Conservation (phyloP, 2,888 invertebrate genomes). For the Saturnia japonica region DNA sequence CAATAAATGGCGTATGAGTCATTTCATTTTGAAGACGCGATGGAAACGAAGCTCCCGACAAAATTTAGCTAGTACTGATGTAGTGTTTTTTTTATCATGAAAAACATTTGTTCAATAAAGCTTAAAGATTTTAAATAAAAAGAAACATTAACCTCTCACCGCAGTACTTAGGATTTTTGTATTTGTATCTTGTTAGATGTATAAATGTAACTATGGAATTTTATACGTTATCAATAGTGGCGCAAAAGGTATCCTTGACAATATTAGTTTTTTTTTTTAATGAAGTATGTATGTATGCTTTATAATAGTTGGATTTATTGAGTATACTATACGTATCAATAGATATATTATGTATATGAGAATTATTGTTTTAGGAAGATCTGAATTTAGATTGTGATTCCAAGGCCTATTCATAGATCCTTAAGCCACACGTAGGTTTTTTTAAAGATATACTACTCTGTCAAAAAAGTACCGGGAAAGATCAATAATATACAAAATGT, state of each 20-base stretch:
- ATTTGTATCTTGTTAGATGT: neutral
- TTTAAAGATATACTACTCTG: too few species aligned
- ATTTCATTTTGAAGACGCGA: too few species aligned
- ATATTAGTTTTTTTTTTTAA: constrained; percentile 64
- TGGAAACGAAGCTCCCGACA: too few species aligned
- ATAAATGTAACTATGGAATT: neutral
- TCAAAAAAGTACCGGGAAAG: too few species aligned
- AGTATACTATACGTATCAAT: neutral
- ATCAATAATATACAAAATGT: too few species aligned
- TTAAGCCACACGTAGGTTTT: neutral
- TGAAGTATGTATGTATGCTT: constrained; percentile 20
- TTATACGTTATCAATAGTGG: constrained; percentile 5
- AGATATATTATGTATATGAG: neutral
- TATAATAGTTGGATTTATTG: constrained; percentile 29
- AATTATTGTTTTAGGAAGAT: neutral
- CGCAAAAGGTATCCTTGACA: constrained; percentile 66
- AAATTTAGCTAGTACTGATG: too few species aligned
- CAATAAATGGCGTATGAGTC: too few species aligned
- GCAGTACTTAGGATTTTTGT: neutral
- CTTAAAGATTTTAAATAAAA: too few species aligned
- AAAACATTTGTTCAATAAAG: too few species aligned
- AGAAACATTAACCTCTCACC: too few species aligned
- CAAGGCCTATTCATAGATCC: neutral
- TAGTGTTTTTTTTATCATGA: too few species aligned
- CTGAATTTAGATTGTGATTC: neutral